phyloP scores from a whole-genome alignment of 1,140 invertebrate species.

The Schlechtendalia chinensis region DNA sequence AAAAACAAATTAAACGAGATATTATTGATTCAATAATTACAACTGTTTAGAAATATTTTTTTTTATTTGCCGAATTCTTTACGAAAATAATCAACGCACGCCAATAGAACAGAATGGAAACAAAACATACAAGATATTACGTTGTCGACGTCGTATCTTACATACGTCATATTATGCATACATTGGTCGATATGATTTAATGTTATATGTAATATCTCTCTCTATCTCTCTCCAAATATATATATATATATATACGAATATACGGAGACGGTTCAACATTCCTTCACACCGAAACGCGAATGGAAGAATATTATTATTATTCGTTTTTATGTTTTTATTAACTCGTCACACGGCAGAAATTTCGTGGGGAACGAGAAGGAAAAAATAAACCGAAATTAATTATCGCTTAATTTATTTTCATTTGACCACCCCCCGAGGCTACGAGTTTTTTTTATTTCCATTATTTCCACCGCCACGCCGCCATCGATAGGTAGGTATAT shows the following conservation, averaged over 20 bases:
- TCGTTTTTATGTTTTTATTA: constrained; percentile 48
- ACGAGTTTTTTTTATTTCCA: constrained; percentile 39
- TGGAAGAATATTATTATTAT: constrained; percentile 24
- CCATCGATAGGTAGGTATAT: not conserved
- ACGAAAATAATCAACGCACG: too few relatives aligned
- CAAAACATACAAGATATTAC: not conserved
- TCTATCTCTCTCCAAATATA: too few relatives aligned
- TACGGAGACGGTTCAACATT: constrained; percentile 32
- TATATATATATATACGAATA: not conserved
- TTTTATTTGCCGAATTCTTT: too few relatives aligned
- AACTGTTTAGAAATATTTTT: too few relatives aligned
- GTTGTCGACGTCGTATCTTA: not conserved
- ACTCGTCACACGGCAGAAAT: constrained; percentile 27
- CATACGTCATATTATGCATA: not conserved
- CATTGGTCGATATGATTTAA: not conserved
- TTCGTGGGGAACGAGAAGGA: not conserved
- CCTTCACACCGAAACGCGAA: constrained; percentile 46
- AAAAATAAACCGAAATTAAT: constrained; percentile 39
- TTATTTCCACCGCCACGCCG: not conserved
- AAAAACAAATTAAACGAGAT: too few relatives aligned
- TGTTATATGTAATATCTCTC: not conserved
- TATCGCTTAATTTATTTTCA: constrained; percentile 50
- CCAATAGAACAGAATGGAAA: not conserved
- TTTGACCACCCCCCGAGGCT: constrained; percentile 35
- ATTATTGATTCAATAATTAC: too few relatives aligned